Evolutionary conservation across 2,888 invertebrate genomes (phyloP).

Genomic region (Cetonia aurata): DNA sequence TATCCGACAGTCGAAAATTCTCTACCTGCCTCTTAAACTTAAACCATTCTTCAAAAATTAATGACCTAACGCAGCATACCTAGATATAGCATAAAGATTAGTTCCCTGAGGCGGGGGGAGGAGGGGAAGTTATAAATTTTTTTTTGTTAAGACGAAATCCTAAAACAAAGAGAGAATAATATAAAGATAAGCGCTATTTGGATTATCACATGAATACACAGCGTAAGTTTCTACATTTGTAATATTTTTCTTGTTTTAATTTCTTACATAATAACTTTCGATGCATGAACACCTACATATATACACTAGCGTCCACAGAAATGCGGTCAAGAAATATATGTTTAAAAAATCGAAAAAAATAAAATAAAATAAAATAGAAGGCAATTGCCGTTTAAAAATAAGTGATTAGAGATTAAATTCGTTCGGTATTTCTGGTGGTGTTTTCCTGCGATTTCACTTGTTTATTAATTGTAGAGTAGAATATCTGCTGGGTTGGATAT

Average conservation of each 20-base stretch:
- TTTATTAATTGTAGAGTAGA: too few species aligned
- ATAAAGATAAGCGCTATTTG: slow-evolving; percentile 42
- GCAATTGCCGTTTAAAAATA: too few species aligned
- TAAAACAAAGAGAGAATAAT: slow-evolving; percentile 45
- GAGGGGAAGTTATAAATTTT: slow-evolving; percentile 15
- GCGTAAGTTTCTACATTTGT: slow-evolving; percentile 39
- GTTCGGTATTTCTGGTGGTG: too few species aligned
- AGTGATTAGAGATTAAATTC: too few species aligned
- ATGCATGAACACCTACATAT: background rate
- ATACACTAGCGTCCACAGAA: too few species aligned
- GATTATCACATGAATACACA: slow-evolving; percentile 28
- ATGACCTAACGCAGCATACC: slow-evolving; percentile 46
- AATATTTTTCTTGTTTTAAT: slow-evolving; percentile 9
- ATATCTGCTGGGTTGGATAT: too few species aligned
- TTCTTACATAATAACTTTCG: slow-evolving; percentile 31
- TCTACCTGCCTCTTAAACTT: slow-evolving; percentile 47
- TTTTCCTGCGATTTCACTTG: too few species aligned
- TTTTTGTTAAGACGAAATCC: slow-evolving; percentile 23
- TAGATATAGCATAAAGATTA: slow-evolving; percentile 49
- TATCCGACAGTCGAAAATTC: slow-evolving; percentile 48
- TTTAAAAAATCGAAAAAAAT: too few species aligned
- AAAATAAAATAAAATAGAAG: too few species aligned
- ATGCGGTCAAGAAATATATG: too few species aligned
- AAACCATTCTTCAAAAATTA: slow-evolving; percentile 51
- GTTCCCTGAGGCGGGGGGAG: background rate